These are phyloP conservation scores for Caenorhabditis wallacei DNA, from an alignment of 2,888 invertebrate genomes.

Conservation along the genomic window DNA sequence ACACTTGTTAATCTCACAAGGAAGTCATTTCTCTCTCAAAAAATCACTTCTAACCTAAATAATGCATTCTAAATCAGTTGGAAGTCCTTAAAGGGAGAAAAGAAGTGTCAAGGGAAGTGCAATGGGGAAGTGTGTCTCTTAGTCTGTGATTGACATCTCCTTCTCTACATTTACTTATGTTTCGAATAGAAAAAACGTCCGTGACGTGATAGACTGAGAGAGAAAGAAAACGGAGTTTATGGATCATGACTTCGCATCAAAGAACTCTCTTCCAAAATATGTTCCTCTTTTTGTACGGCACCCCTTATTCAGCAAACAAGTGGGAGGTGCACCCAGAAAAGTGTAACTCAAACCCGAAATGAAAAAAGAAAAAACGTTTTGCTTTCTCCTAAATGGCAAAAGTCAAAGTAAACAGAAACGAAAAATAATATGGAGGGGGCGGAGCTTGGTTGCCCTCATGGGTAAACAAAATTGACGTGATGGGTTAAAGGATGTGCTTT, in stretches of 20 bases:
- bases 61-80: conserved; percentile 4
- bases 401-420: neutral
- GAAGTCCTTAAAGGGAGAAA: neutral
- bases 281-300: no score
- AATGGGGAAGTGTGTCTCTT: conserved; percentile 20
- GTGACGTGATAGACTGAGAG: neutral
- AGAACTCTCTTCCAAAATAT: no score
- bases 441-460: neutral
- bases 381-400: neutral
- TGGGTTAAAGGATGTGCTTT: neutral
- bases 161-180: conserved; percentile 1
- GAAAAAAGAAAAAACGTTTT: conserved; percentile 1
- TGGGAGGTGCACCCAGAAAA: no score
- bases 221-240: no score
- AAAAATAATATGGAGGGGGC: conserved; percentile 7
- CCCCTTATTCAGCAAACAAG: no score
- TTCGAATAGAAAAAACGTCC: neutral
- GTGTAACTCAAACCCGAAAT: neutral
- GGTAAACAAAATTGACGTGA: conserved; percentile 46
- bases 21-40: neutral
- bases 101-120: conserved; percentile 7
- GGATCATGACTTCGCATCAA: no score
- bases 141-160: conserved; percentile 34
- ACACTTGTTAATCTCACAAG: neutral
- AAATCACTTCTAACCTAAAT: neutral